Conservation (phyloP, 30 jellyfish, hydroid and myxozoan genomes). For the Pseudorhiza aurosa region DNA sequence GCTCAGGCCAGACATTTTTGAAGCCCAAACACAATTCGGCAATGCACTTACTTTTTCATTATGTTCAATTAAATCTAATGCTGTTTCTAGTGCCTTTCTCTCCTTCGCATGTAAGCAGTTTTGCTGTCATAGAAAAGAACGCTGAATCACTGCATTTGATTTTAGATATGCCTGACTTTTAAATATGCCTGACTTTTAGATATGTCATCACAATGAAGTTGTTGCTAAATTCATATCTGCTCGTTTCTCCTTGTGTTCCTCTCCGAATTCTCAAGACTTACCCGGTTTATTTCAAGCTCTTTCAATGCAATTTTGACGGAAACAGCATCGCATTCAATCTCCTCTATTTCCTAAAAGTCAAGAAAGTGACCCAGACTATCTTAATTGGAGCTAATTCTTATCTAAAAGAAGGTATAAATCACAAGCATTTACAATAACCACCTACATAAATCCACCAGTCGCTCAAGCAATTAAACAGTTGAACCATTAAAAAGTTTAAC, state of each 20-base stretch:
- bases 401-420: too few relatives aligned
- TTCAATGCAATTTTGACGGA: conserved; percentile 91
- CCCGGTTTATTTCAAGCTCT: conserved; percentile 84
- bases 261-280: background rate
- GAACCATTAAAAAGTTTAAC: too few relatives aligned
- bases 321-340: conserved; percentile 78
- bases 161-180: background rate
- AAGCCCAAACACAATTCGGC: background rate
- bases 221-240: background rate
- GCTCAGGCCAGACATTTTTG: background rate
- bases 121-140: conserved; percentile 64
- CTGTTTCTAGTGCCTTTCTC: conserved; percentile 62
- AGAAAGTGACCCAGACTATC: too few relatives aligned
- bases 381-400: too few relatives aligned
- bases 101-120: conserved; percentile 40
- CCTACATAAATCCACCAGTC: too few relatives aligned
- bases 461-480: too few relatives aligned
- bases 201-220: background rate
- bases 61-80: conserved; percentile 71
- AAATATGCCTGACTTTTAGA: background rate
- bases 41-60: conserved; percentile 71
- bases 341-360: conserved; percentile 63
- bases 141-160: background rate
- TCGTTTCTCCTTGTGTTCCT: background rate
- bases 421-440: too few relatives aligned